Evolutionary conservation across 2,888 invertebrate species (phyloP).

Genomic region (Eutolmus rufibarbis): DNA sequence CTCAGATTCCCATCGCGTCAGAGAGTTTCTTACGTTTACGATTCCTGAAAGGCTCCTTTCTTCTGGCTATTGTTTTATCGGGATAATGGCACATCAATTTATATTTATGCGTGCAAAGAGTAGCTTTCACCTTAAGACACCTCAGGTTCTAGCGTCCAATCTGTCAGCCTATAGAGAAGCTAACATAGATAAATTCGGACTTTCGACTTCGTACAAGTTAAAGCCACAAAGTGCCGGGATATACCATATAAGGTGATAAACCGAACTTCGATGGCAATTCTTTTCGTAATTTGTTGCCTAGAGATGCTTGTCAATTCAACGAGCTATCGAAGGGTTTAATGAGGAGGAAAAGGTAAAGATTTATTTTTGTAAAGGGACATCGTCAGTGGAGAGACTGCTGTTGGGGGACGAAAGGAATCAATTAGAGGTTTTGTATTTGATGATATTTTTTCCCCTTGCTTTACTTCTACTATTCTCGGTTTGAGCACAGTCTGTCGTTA

Average conservation of each 20-base stretch:
- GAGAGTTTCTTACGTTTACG: neutral
- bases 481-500: neutral
- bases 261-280: constrained; percentile 5
- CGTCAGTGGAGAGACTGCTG: neutral
- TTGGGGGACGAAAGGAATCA: neutral
- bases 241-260: neutral
- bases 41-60: neutral
- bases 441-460: neutral
- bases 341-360: constrained; percentile 4
- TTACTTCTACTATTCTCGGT: neutral
- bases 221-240: neutral
- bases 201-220: neutral
- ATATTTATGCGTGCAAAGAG: constrained; percentile 1
- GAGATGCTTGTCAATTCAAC: neutral
- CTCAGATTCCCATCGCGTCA: neutral
- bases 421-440: neutral
- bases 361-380: neutral
- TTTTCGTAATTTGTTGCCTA: constrained; percentile 10
- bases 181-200: neutral
- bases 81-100: neutral
- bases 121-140: constrained; percentile 13
- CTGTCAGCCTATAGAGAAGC: neutral
- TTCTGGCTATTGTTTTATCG: constrained; percentile 1
- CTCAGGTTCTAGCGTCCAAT: neutral
- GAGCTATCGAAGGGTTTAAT: neutral